Evolutionary conservation across 2,888 invertebrate species (phyloP).

Genomic region (Tupiocoris notatus): DNA sequence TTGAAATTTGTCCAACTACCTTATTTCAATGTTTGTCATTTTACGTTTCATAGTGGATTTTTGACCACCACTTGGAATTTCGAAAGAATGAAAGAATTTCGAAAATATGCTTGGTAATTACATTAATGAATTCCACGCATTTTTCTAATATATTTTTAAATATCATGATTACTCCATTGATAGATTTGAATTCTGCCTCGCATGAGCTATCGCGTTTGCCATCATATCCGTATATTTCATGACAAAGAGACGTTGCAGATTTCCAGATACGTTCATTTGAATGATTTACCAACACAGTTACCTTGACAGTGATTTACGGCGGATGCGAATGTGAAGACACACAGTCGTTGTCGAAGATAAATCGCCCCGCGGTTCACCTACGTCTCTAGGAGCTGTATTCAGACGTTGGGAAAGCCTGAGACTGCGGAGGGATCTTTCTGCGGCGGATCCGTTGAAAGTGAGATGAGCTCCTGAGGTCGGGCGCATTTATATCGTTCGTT

Average conservation of each 20-base stretch:
- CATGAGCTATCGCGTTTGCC: not conserved
- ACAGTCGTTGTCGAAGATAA: not conserved
- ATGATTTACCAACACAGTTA: not conserved
- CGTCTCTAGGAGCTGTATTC: not conserved
- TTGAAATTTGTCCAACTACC: no score
- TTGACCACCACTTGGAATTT: no score
- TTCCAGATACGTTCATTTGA: not conserved
- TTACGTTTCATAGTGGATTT: no score
- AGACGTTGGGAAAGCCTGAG: no score
- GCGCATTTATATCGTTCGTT: not conserved
- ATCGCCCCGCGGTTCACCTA: not conserved
- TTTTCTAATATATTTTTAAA: no score
- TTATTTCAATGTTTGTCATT: no score
- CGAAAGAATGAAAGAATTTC: no score
- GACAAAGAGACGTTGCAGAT: not conserved
- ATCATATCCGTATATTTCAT: not conserved
- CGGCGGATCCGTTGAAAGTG: not conserved
- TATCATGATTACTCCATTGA: no score
- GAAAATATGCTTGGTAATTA: no score
- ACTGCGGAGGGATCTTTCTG: not conserved
- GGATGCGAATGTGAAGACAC: not conserved
- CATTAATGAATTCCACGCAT: no score
- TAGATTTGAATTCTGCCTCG: not conserved
- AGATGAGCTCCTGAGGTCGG: not conserved
- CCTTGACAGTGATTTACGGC: not conserved